Evolutionary conservation across 53 echinoderm and acorn worm species (phyloP), one percentile per base, ranked within the genome.

Genomic region (Hippasteria phrygiana): DNA sequence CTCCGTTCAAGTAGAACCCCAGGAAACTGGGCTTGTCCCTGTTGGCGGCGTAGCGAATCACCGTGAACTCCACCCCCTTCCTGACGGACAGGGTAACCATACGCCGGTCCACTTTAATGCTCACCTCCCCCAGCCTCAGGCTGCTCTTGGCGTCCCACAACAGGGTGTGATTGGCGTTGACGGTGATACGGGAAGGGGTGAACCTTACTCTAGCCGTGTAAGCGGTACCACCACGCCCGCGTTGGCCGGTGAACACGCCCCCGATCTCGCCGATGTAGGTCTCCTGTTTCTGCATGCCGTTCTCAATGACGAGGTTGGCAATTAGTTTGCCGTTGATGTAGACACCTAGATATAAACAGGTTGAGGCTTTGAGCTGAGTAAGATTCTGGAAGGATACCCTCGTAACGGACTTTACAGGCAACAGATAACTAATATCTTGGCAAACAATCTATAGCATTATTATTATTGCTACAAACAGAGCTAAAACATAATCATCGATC

Each of bases 251-350:
- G 51, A 87, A 80, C 3, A 90, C 77, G 47, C 78, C 77, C 16
- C 87, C 93, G 48, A 93, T 84, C 65, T 90, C 87, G 32, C 90
- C 93, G 33, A 93, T 78, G 75, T 66, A 90, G 11, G 93, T 90
- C 22, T 84, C 36, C 37, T 72, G 70, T 11, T 53, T 73, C 55
- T 76, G 87, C 1, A 45, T 73, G 11, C 73, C 74, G 56, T 90
- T 74, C 54, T 87, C 47, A 20, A 27, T 37, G 5, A 67, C 43
- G 35, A 78, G 71, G 2, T 83, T 71, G 13, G 70, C 48, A 46
- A 93, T 55, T 26, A 93, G 32, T 74, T 73, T 78, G 17, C 87
- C 93, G 56, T 93, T 93, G 45, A 93, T 73, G 56, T 87, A 90
- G 29, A 93, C 35, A 17, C 93, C 93, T 93, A 20, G 14, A 62